phyloP scores from a whole-genome alignment of 2,797 vertebrate genomes.

The Synanceia verrucosa region DNA sequence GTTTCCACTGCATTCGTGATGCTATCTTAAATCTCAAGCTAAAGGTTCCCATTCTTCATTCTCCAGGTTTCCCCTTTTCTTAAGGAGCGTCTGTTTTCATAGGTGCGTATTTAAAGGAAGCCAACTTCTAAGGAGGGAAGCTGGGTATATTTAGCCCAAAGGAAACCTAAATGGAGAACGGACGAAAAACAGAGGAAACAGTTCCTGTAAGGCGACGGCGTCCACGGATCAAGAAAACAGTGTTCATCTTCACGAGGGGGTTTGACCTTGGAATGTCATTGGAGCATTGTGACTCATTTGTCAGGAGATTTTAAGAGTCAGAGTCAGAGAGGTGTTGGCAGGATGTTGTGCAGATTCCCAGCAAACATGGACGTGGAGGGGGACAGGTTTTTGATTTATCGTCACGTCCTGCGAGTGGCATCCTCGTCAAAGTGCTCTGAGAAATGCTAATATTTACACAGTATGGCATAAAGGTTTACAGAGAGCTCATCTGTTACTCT shows the following conservation, averaged over 20 bases:
- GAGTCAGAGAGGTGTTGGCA: background rate
- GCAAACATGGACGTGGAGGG: background rate
- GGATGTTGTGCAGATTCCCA: slow-evolving; percentile 52
- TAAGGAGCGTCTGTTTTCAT: slow-evolving; percentile 58
- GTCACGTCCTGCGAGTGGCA: background rate
- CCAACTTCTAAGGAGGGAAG: slow-evolving; percentile 65
- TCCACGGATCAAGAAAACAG: slow-evolving; percentile 1
- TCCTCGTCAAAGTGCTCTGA: background rate
- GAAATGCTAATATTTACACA: slow-evolving; percentile 56
- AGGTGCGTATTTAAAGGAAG: slow-evolving; percentile 68
- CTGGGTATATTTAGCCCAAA: slow-evolving; percentile 71
- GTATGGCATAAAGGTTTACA: background rate
- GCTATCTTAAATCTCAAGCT: slow-evolving; percentile 36
- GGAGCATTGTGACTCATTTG: slow-evolving; percentile 32
- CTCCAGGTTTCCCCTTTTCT: slow-evolving; percentile 51
- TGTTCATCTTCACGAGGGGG: background rate
- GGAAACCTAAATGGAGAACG: slow-evolving; percentile 71
- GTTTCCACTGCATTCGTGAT: background rate
- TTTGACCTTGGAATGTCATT: slow-evolving; percentile 20
- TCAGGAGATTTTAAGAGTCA: background rate
- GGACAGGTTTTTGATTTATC: slow-evolving; percentile 7
- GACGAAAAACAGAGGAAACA: slow-evolving; percentile 62
- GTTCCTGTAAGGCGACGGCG: slow-evolving; percentile 48
- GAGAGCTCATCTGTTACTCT: slow-evolving; percentile 7
- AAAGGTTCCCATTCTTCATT: slow-evolving; percentile 27